phyloP scores from a whole-genome alignment of 92 coral and sea anemone species.

The Heliopora coerulea region DNA sequence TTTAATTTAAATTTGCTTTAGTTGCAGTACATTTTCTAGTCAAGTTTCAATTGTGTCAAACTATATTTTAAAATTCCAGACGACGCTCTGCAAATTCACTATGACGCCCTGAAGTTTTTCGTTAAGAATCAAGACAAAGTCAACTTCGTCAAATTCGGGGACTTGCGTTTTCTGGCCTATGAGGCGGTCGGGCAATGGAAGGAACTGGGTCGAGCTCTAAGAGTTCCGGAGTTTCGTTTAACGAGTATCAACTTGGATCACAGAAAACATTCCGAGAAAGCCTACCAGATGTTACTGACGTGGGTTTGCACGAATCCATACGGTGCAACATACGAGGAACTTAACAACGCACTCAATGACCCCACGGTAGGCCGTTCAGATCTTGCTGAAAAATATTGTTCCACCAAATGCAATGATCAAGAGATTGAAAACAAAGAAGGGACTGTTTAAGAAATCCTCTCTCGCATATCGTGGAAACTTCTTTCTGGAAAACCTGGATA shows the following conservation, averaged over 20 bases:
- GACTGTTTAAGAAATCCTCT: too few species aligned
- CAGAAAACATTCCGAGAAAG: neutral
- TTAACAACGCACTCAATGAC: neutral
- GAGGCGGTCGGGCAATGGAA: conserved; percentile 22
- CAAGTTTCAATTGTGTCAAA: too few species aligned
- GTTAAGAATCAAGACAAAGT: conserved; percentile 6
- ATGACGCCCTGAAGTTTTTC: neutral
- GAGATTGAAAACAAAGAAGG: neutral
- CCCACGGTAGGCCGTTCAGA: conserved; percentile 5
- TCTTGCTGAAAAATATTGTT: conserved; percentile 11
- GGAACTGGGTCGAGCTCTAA: conserved; percentile 17
- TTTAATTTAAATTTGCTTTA: too few species aligned
- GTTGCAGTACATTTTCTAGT: too few species aligned
- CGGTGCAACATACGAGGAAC: conserved; percentile 4
- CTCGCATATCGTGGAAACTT: too few species aligned
- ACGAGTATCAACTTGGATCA: conserved; percentile 5
- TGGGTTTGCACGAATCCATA: conserved; percentile 9
- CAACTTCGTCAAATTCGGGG: neutral
- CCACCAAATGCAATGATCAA: neutral
- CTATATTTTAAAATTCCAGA: conserved; percentile 5
- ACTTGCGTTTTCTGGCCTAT: neutral
- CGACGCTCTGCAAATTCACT: neutral
- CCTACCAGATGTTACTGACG: conserved; percentile 6
- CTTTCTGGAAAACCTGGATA: too few species aligned
- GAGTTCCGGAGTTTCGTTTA: conserved; percentile 3